Conservation (phyloP, 2,888 invertebrate species). For the Amblyteles armatorius region DNA sequence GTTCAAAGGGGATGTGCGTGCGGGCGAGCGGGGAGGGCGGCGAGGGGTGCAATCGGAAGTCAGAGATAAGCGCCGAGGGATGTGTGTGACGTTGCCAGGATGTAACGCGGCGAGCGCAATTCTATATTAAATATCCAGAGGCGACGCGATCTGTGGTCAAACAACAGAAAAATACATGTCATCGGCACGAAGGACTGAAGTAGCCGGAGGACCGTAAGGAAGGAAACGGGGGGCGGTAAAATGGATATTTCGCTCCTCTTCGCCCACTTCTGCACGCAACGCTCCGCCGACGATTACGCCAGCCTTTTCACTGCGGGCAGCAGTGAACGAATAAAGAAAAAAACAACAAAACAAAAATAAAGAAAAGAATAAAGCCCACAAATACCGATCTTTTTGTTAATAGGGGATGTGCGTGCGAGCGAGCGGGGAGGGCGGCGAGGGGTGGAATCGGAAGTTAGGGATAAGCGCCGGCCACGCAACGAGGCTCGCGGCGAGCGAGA, state of each 20-base stretch:
- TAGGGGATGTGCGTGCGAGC: background rate
- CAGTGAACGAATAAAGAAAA: background rate
- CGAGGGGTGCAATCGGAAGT: conserved; percentile 1
- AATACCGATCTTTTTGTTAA: background rate
- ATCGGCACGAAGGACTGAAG: conserved; percentile 23
- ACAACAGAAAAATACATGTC: no score
- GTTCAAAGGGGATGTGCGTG: background rate
- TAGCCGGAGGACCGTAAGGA: conserved; percentile 3
- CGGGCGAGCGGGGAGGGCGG: background rate
- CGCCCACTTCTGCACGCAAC: background rate
- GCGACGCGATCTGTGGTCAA: no score
- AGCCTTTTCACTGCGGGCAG: no score
- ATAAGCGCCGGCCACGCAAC: background rate
- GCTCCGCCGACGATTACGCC: background rate
- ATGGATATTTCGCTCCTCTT: conserved; percentile 14
- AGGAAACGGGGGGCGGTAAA: conserved; percentile 25
- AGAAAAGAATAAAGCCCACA: background rate
- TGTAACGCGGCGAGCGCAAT: no score
- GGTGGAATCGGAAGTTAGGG: conserved; percentile 7
- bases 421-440: background rate
- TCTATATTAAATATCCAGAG: no score
- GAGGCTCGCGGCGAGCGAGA: conserved; percentile 7
- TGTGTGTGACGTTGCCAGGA: no score
- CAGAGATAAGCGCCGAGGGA: background rate
- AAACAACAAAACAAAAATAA: no score